Evolutionary conservation across 2,888 invertebrate genomes (phyloP).

Genomic region (Microctonus hyperodae): DNA sequence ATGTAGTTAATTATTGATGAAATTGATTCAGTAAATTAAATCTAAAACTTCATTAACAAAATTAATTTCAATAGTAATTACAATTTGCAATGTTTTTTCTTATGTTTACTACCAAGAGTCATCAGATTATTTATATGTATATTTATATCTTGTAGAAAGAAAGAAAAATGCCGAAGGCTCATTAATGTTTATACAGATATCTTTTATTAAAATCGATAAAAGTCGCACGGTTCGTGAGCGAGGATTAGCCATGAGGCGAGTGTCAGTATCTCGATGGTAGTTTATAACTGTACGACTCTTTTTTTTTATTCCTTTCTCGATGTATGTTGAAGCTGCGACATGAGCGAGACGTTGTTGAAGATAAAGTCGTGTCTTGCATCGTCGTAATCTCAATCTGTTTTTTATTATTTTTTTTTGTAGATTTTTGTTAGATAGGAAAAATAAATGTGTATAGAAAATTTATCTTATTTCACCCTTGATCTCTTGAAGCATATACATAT

Average conservation of each 20-base stretch:
- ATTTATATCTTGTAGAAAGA: background rate
- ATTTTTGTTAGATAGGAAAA: background rate
- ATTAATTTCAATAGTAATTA: background rate
- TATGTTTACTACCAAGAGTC: too few relatives aligned
- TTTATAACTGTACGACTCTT: conserved; percentile 17
- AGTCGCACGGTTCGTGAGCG: conserved; percentile 34
- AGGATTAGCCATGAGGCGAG: conserved; percentile 30
- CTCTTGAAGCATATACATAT: too few relatives aligned
- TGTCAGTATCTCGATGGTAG: conserved; percentile 28
- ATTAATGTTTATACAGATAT: conserved; percentile 11
- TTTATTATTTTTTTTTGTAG: background rate
- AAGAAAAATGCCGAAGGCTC: background rate
- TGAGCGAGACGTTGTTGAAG: conserved; percentile 17
- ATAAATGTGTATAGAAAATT: background rate
- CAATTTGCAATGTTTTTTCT: too few relatives aligned
- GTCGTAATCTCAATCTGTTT: background rate
- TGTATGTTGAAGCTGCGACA: conserved; percentile 35
- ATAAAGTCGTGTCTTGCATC: conserved; percentile 22
- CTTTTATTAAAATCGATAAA: conserved; percentile 45
- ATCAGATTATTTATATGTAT: too few relatives aligned
- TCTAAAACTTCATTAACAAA: background rate
- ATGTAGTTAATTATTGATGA: background rate
- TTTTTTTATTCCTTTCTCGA: background rate
- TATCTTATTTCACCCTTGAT: too few relatives aligned
- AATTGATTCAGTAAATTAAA: background rate